phyloP scores from a whole-genome alignment of 2,113 vertebrate species.

The Reinhardtius hippoglossoides region DNA sequence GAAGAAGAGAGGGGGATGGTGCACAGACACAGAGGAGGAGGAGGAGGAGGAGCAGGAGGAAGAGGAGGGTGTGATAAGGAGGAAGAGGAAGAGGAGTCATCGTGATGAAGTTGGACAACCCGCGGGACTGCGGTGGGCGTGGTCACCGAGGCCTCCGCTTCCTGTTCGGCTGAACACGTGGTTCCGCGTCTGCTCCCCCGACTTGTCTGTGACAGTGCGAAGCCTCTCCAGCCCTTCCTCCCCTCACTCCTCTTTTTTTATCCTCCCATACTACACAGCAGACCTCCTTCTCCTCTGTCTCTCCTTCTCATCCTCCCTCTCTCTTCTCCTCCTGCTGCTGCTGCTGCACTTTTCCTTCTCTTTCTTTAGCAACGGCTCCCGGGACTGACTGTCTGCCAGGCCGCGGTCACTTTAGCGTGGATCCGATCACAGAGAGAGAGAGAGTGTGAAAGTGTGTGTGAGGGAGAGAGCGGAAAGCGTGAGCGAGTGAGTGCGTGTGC shows the following conservation, averaged over 20 bases:
- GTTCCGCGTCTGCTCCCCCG: slow-evolving; percentile 75
- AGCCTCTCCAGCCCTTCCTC: slow-evolving; percentile 48
- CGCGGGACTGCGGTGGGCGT: slow-evolving; percentile 74
- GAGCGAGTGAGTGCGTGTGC: slow-evolving; percentile 26
- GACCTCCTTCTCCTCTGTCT: slow-evolving; percentile 28
- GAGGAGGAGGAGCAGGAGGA: slow-evolving; percentile 15
- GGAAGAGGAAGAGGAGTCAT: slow-evolving; percentile 1
- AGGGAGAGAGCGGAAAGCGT: neutral
- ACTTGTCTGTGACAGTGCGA: slow-evolving; percentile 68
- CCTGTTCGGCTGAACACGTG: slow-evolving; percentile 82
- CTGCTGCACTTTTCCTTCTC: slow-evolving; percentile 3
- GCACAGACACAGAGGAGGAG: neutral
- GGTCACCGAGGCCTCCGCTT: slow-evolving; percentile 61
- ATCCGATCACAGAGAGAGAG: slow-evolving; percentile 17
- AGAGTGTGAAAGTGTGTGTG: slow-evolving; percentile 2
- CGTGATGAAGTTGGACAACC: slow-evolving; percentile 40
- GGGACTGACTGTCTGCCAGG: slow-evolving; percentile 49
- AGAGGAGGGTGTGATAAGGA: slow-evolving; percentile 39
- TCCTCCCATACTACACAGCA: slow-evolving; percentile 40
- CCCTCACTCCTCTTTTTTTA: slow-evolving; percentile 31
- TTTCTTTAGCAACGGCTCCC: slow-evolving; percentile 6
- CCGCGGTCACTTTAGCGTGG: slow-evolving; percentile 58
- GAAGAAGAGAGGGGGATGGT: slow-evolving; percentile 51
- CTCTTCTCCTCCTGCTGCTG: slow-evolving; percentile 35
- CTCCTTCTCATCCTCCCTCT: slow-evolving; percentile 23